A percentile compares a stretch with the other conserved stretches of the same genome.
Conservation (phyloP, 2,797 vertebrate genomes). For the Artibeus jamaicensis region DNA sequence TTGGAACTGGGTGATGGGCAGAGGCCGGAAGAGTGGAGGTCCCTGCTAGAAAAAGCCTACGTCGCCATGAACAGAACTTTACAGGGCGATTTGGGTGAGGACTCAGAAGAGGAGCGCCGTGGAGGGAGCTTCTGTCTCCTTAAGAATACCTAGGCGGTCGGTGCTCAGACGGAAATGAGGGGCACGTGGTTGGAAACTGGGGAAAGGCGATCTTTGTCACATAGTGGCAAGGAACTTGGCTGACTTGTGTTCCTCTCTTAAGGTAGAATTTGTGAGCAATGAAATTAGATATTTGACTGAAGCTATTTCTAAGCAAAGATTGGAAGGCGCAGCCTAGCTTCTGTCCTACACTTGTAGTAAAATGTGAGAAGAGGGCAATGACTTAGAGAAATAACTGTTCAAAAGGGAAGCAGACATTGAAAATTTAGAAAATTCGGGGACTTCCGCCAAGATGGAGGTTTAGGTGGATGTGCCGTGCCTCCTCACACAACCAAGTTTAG, state of each 20-base stretch:
- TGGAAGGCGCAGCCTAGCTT: neutral
- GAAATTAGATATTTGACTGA: neutral
- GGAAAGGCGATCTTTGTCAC: neutral
- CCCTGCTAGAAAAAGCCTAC: neutral
- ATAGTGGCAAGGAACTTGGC: neutral
- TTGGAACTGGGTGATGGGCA: neutral
- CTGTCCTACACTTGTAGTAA: neutral
- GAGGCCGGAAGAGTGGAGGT: neutral
- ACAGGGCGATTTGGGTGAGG: neutral
- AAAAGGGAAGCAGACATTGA: neutral
- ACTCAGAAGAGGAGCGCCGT: neutral
- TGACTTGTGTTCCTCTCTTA: neutral
- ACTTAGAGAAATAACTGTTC: neutral
- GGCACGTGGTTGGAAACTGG: neutral
- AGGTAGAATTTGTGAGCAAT: neutral
- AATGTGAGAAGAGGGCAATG: neutral
- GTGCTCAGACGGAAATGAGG: neutral
- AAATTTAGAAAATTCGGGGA: neutral
- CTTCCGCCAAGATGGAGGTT: too few species aligned
- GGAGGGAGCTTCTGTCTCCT: neutral
- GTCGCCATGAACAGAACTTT: neutral
- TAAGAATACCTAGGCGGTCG: neutral
- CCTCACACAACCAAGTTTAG: too few species aligned
- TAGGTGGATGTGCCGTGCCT: too few species aligned
- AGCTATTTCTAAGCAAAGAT: neutral